Evolutionary conservation across 2,113 vertebrate genomes (phyloP).

Genomic region (Macquaria ambigua): DNA sequence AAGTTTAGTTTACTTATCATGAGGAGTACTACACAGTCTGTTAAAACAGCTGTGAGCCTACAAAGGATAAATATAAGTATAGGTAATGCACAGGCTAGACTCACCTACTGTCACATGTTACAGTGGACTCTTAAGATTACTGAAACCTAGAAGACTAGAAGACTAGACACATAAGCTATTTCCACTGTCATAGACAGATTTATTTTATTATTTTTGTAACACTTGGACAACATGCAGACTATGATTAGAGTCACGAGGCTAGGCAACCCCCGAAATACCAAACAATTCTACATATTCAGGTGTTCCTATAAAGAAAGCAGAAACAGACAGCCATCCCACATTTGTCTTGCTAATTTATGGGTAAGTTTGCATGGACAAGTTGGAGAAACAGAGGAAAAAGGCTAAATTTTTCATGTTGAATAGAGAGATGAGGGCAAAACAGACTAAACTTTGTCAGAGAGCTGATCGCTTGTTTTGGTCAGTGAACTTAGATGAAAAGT

Average conservation of each 20-base stretch:
- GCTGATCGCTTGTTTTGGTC: not conserved
- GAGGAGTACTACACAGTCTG: too few relatives aligned
- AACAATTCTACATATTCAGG: too few relatives aligned
- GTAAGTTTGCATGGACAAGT: not conserved
- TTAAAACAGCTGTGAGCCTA: not conserved
- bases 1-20: too few relatives aligned
- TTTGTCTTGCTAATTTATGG: not conserved
- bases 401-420: not conserved
- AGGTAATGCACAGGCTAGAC: too few relatives aligned
- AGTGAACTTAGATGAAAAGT: too few relatives aligned
- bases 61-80: not conserved
- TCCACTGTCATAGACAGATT: not conserved
- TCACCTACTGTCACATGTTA: not conserved
- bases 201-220: not conserved
- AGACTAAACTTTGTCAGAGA: not conserved
- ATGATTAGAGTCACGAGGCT: not conserved
- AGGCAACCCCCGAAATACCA: not conserved
- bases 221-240: not conserved
- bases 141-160: not conserved
- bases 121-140: not conserved
- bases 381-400: not conserved
- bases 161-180: not conserved
- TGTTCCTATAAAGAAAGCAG: not conserved
- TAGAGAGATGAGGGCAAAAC: not conserved
- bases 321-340: not conserved